phyloP scores from a whole-genome alignment of 1,140 invertebrate genomes.

The Philotrypesis tridentata region DNA sequence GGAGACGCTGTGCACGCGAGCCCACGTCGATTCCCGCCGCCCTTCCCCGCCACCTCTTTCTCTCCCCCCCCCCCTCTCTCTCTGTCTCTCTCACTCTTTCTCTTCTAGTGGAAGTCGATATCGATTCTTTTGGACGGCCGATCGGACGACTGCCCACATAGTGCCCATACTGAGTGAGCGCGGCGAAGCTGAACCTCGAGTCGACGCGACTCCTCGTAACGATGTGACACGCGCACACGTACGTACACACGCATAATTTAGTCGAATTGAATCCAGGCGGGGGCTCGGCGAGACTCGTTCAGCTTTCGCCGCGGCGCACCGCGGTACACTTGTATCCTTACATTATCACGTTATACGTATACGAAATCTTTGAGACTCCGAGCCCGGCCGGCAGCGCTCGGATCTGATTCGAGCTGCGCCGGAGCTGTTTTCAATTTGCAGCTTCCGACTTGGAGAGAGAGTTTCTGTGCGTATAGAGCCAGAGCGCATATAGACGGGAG shows the following conservation, averaged over 20 bases:
- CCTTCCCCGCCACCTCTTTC: no score
- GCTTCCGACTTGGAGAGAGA: neutral
- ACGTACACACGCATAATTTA: neutral
- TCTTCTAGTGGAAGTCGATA: neutral
- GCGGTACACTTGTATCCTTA: no score
- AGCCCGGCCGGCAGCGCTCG: no score
- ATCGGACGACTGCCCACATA: neutral
- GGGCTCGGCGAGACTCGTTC: no score
- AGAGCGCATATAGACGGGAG: no score
- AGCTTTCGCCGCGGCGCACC: neutral
- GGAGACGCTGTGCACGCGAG: neutral
- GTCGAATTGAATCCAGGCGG: neutral
- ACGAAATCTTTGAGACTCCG: neutral
- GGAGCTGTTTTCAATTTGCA: no score
- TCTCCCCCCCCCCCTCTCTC: no score
- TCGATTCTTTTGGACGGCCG: conserved; percentile 27
- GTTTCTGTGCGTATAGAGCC: no score
- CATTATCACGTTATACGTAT: neutral
- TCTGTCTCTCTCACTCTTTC: no score
- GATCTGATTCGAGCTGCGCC: no score
- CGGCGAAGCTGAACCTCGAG: neutral
- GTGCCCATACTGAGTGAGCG: neutral
- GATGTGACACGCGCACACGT: neutral
- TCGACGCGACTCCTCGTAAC: neutral
- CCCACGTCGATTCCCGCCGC: neutral